Conservation (phyloP, 1,140 invertebrate species). For the Drosophila arawakana region DNA sequence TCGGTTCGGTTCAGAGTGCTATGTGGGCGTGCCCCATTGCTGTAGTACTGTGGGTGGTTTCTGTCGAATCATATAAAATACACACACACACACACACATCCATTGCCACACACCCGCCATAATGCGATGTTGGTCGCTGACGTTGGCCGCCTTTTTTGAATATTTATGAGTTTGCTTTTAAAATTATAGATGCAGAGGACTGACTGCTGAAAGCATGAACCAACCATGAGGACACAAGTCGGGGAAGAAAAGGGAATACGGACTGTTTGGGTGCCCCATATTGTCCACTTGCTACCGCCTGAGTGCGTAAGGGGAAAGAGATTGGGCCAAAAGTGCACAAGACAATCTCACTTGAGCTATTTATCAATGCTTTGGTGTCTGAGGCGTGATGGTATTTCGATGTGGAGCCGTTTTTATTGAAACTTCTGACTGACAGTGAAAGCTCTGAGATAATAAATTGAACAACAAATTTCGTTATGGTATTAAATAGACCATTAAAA, state of each 20-base stretch:
- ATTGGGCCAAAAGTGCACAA: constrained; percentile 39
- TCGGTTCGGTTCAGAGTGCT: constrained; percentile 56
- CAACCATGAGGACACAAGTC: background rate
- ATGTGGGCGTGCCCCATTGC: constrained; percentile 60
- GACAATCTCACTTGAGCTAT: constrained; percentile 56
- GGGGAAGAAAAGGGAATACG: background rate
- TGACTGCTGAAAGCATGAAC: constrained; percentile 26
- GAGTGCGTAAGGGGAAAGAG: constrained; percentile 27
- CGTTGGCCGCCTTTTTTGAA: constrained; percentile 71
- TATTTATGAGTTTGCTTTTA: constrained; percentile 82
- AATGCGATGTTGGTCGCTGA: constrained; percentile 56
- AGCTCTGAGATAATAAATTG: constrained; percentile 34
- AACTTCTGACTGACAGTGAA: constrained; percentile 24
- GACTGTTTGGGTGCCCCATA: constrained; percentile 17
- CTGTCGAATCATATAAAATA: constrained; percentile 65
- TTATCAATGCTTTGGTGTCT: constrained; percentile 46
- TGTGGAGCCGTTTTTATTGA: constrained; percentile 37
- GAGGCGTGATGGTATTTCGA: constrained; percentile 38
- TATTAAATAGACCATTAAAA: constrained; percentile 37
- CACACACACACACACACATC: constrained; percentile 42
- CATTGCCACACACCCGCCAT: constrained; percentile 26
- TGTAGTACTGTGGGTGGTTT: constrained; percentile 39
- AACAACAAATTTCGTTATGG: constrained; percentile 15
- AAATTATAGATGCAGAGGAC: constrained; percentile 77
- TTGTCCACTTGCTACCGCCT: constrained; percentile 46